Conservation (phyloP, 2,113 vertebrate species). For the Laterallus jamaicensis region DNA sequence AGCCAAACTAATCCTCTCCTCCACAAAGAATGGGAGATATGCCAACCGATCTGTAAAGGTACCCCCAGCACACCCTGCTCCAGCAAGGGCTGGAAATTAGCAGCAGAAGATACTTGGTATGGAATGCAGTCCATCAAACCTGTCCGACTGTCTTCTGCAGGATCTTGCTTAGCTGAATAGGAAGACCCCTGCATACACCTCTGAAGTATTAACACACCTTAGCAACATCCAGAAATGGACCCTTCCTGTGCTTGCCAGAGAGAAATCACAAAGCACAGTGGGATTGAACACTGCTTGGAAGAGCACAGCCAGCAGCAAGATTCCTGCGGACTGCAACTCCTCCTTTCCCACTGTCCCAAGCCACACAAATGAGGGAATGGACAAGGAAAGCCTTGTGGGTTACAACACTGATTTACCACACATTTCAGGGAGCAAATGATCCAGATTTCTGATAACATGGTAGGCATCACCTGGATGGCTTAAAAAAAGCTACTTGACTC, state of each 20-base stretch:
- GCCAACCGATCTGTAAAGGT: not conserved
- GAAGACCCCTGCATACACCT: not conserved
- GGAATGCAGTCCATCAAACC: rapidly evolving
- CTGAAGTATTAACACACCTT: not conserved
- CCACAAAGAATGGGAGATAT: not conserved
- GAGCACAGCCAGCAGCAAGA: not conserved
- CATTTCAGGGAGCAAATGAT: not conserved
- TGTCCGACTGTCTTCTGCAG: not conserved
- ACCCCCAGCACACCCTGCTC: not conserved
- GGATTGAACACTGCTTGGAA: not conserved
- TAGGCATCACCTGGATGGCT: not conserved
- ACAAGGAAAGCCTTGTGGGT: not conserved
- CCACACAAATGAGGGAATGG: not conserved
- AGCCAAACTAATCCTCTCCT: not conserved
- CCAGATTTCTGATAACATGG: not conserved
- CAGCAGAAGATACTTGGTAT: not conserved
- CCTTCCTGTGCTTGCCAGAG: not conserved
- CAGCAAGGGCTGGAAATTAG: not conserved
- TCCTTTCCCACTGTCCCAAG: not conserved
- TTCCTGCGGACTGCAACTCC: not conserved
- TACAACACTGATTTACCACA: not conserved
- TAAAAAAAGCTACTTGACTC: not conserved
- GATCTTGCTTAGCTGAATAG: not conserved
- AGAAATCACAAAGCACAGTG: not conserved
- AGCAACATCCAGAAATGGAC: not conserved